Conservation (phyloP, 2,888 invertebrate genomes). For the Linnaemya tessellans region DNA sequence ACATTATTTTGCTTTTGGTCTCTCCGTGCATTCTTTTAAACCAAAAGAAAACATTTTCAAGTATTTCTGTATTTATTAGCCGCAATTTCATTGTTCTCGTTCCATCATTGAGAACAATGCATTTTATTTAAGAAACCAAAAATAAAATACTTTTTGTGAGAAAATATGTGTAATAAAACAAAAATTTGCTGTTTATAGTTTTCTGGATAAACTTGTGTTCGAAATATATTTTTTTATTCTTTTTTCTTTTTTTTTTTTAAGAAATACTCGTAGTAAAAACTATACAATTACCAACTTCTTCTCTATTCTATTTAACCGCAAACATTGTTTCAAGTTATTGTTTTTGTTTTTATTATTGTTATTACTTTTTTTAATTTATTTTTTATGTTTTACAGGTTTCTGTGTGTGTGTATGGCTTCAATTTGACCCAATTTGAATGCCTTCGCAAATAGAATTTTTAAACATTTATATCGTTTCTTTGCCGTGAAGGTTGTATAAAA, state of each 20-base stretch:
- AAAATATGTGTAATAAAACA: slow-evolving; percentile 17
- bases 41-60: slow-evolving; percentile 10
- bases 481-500: slow-evolving; percentile 18
- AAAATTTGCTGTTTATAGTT: slow-evolving; percentile 37
- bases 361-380: neutral
- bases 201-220: slow-evolving; percentile 35
- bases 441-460: slow-evolving; percentile 40
- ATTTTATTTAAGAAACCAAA: neutral
- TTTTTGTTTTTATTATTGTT: slow-evolving; percentile 6
- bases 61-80: slow-evolving; percentile 7
- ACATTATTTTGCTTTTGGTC: neutral
- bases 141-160: slow-evolving; percentile 3
- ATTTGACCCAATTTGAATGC: slow-evolving; percentile 55
- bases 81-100: slow-evolving; percentile 6
- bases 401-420: slow-evolving; percentile 29
- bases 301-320: slow-evolving; percentile 32
- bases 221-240: slow-evolving; percentile 16
- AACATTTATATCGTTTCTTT: slow-evolving; percentile 7
- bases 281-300: slow-evolving; percentile 32
- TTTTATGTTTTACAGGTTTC: slow-evolving; percentile 12
- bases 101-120: slow-evolving; percentile 32
- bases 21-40: slow-evolving; percentile 15
- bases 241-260: neutral
- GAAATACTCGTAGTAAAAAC: slow-evolving; percentile 6
- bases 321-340: slow-evolving; percentile 29